Base-by-base conservation (phyloP, 2,113 vertebrate genomes). In the Bubalus kerabau region DNA sequence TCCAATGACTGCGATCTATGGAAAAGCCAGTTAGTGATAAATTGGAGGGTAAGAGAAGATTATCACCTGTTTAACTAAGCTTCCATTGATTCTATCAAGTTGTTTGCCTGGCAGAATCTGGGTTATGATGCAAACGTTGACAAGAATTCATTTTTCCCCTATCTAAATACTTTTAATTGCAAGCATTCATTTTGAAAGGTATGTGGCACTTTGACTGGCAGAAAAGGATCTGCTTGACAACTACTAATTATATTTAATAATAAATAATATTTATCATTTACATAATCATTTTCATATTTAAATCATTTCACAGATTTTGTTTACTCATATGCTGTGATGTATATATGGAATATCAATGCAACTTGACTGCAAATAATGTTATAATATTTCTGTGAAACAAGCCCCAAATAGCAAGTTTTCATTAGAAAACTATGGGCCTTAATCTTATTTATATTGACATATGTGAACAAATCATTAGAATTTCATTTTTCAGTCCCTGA, bases 161-260 rank as follows among this genome's bases (percentile, higher is more conserved):
- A 85, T 85, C 91, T 90, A 95, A 97, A 98, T 87, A 96, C 97
- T 97, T 90, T 91, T 90, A 56, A 97, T 97, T 57, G 85, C 15
- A 95, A 83, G 83, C 26, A 78, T 81, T 96, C 15, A 85, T 76
- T 97, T 89, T 88, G 50, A 96, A 96, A 96, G 26, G 64, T 95
- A 91, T 64, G 17, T 59, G 59, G 30, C 81, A 90, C 36, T 96
- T 54, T 80, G 87, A 92, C 71, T 92, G 71, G 62, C 52, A 96
- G 46, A 67, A 96, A 96, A 96, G 32, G 17, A 88, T 92, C 26
- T 82, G 85, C 59, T 93, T 88, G 85, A 52, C 46, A 96, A 92
- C 56, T 71, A 88, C 21, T 95, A 98, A 98, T 98, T 98, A 97
- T 57, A 28, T 43, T 95, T 95, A 86, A 56, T 96, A 97, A 97